A percentile compares a stretch with the other conserved stretches of the same genome.
These are phyloP conservation scores for Coregonus sp. DNA, from an alignment of 2,797 vertebrate genomes.

Conservation along the genomic window DNA sequence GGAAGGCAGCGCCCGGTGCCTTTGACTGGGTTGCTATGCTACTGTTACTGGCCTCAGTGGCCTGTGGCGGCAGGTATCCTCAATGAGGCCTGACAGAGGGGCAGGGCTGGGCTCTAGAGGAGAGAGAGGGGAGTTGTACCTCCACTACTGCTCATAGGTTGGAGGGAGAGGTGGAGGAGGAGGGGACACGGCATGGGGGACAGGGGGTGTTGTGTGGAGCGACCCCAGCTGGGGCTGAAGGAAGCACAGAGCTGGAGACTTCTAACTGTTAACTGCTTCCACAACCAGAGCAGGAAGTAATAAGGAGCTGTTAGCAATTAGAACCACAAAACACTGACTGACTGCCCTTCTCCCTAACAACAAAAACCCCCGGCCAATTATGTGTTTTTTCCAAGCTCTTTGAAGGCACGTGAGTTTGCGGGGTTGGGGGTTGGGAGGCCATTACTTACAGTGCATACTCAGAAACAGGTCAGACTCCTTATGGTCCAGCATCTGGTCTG, in stretches of 20 bases:
- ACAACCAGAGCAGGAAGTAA: constrained; percentile 56
- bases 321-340: constrained; percentile 33
- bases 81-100: not conserved
- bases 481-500: constrained; percentile 7
- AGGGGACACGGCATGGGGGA: not conserved
- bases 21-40: constrained; percentile 74
- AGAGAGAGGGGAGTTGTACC: constrained; percentile 44
- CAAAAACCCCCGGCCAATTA: constrained; percentile 27
- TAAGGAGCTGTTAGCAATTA: constrained; percentile 60
- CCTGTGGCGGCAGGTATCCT: constrained; percentile 66
- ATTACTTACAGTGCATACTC: not conserved
- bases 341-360: constrained; percentile 2
- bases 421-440: not conserved
- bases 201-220: constrained; percentile 10
- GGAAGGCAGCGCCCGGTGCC: constrained; percentile 55
- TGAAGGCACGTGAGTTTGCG: not conserved
- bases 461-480: constrained; percentile 2
- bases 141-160: not conserved
- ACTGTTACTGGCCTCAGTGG: constrained; percentile 41
- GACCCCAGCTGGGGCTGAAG: constrained; percentile 49
- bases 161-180: constrained; percentile 2
- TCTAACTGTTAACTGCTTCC: constrained; percentile 46
- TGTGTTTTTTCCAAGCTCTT: constrained; percentile 2
- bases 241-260: constrained; percentile 28
- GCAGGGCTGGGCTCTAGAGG: not conserved